phyloP scores from a whole-genome alignment of 1,140 invertebrate genomes.

The Macrobrachium rosenbergii region DNA sequence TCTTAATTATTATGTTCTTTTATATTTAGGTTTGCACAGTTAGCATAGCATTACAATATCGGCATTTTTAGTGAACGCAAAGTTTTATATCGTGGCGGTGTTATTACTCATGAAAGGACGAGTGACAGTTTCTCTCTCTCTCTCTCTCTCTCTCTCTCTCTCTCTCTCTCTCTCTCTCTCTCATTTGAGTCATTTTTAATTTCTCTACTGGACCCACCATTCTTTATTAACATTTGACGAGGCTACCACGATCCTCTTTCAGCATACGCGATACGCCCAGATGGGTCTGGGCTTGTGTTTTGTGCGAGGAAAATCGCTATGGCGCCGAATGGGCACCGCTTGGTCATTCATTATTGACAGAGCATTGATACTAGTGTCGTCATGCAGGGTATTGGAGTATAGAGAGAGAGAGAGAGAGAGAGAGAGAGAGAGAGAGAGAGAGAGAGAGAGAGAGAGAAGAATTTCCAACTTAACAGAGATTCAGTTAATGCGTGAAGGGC shows the following conservation, averaged over 20 bases:
- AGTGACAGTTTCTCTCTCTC: not conserved
- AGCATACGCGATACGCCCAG: no score
- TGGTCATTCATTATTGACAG: constrained; percentile 14
- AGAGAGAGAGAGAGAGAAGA: not conserved
- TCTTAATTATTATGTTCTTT: no score
- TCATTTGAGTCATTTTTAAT: not conserved
- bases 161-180: constrained; percentile 3
- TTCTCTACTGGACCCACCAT: not conserved
- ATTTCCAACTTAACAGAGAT: no score
- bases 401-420: not conserved
- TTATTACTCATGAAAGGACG: not conserved
- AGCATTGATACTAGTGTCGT: constrained; percentile 2
- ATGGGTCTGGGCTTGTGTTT: no score
- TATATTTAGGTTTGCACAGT: no score
- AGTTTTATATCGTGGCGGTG: no score
- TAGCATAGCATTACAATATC: no score
- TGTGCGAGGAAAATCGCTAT: no score
- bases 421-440: constrained; percentile 7
- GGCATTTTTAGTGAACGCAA: no score
- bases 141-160: constrained; percentile 27
- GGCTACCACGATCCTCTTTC: not conserved
- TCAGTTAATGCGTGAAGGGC: no score
- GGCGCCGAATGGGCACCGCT: no score
- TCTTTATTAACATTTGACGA: not conserved
- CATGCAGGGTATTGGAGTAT: not conserved